Base-by-base conservation (phyloP, 2,888 invertebrate genomes). In the Rhodophaea formosa region DNA sequence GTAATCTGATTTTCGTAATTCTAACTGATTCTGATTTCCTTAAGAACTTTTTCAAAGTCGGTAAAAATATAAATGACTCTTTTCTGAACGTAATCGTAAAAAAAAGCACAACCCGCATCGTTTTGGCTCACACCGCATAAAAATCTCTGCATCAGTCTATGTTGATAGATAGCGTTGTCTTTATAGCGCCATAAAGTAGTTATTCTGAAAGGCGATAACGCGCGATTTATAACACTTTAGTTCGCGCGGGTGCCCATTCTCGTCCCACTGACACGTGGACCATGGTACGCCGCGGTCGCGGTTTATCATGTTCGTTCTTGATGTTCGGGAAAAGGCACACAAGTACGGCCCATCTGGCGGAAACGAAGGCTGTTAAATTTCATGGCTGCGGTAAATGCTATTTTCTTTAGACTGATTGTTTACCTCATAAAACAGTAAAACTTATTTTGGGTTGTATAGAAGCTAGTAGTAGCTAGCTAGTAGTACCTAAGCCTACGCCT, bases 131-230 rank as follows among this genome's bases (percentile, higher is more conserved):
- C 5, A 39, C 12, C 39, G 39, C 39, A 53, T 53, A 42, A 42
- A 52, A 53, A 53, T 53, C 52, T 39, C 52, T 35, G 39, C 17
- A 15, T 53, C 16, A 42, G 17, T 52, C 35, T 53, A 39, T 53
- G 16, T 10, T 53, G 52, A 53, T 53, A 39, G 39, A 53, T 53
- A 53, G 16, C 52, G 16, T 76, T 78, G 75, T 80, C 77, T 85
- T 85, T 84, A 85, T 84, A 74, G 81, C 73, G 69, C 72, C 73
- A 82, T 87, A 85, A 86, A 86, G 77, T 76, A 81, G 83, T 84
- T 86, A 86, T 84, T 80, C 80, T 72, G 62, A 61, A 70, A 70
- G 70, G 74, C 81, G 84, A 85, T 87, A 85, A 82, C 81, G 69
- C 65, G 68, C 81, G 80, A 85, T 86, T 84, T 86, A 85, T 83